Base-by-base conservation (phyloP, 2,888 invertebrate species). In the Adelognathus sp. region DNA sequence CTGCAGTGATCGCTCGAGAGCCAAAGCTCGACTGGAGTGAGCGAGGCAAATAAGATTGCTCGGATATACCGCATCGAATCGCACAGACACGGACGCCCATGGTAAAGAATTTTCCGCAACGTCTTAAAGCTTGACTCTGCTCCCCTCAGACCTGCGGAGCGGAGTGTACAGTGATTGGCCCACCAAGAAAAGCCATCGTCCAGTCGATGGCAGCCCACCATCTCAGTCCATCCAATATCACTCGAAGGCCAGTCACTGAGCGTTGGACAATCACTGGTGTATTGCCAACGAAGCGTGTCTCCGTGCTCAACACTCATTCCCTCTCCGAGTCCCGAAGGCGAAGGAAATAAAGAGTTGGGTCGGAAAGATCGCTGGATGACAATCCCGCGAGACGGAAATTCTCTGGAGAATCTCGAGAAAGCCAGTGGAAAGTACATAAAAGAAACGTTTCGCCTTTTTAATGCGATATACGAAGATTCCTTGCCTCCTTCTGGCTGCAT, bases 401-500 rank as follows among this genome's bases (percentile, higher is more conserved):
- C 56, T 54, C 71, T 44, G 71, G 79, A 82, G 86, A 86, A 82
- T 79, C 81, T 83, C 44, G 61, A 36, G 64, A 70, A 74, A 73
- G 64, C 63, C 31, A 58, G 29, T 27, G 77, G 66, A 76, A 77
- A 84, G 83, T 46, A 83, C 81, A 81, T 83, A 84, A 84, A 85
- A 85, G 83, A 82, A 79, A 84, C 86, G 83, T 85, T 85, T 78
- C 77, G 54, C 78, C 82, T 86, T 88, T 88, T 86, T 86, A 88
- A 88, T 85, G 83, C 83, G 82, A 82, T 74, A n/a, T n/a, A 79
- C 44, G 70, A 66, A 83, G 80, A 86, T 87, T 84, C 86, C 85
- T 85, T 80, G 79, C 76, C 80, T 85, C n/a, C n/a, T 83, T 77
- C 76, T 88, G 88, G 88, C 86, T 61, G 50, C 41, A 14, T 50